Evolutionary conservation across 1,140 invertebrate species (phyloP).

Genomic region (Lordiphosa clarofinis): DNA sequence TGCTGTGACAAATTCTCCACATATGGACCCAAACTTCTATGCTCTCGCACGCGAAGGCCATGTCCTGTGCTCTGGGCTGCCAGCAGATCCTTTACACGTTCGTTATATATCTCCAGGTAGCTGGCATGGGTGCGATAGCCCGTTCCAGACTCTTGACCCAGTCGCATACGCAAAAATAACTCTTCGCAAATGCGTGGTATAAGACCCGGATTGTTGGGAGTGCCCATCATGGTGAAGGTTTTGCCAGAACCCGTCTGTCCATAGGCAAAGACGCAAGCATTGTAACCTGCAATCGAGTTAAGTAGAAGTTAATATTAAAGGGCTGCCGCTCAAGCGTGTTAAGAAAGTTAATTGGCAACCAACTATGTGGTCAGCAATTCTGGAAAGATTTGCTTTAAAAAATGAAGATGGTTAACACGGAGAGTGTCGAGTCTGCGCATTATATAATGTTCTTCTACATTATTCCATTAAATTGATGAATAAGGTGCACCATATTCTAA

Average conservation of each 20-base stretch:
- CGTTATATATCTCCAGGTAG: slow-evolving; percentile 96
- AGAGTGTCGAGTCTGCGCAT: background rate
- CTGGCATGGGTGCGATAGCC: slow-evolving; percentile 91
- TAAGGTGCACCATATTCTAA: too few species aligned
- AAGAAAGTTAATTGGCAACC: slow-evolving; percentile 28
- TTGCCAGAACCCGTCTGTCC: slow-evolving; percentile 92
- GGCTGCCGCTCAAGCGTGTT: slow-evolving; percentile 30
- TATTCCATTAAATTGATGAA: too few species aligned
- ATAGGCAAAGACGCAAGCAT: slow-evolving; percentile 98
- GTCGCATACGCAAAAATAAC: slow-evolving; percentile 87
- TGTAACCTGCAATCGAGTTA: slow-evolving; percentile 86
- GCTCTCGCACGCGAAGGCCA: slow-evolving; percentile 92
- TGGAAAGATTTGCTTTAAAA: background rate
- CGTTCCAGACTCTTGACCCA: slow-evolving; percentile 89
- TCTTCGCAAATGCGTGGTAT: slow-evolving; percentile 93
- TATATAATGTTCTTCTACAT: too few species aligned
- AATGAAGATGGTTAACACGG: background rate
- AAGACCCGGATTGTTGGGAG: slow-evolving; percentile 88
- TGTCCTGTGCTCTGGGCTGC: slow-evolving; percentile 85
- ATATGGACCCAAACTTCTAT: slow-evolving; percentile 94
- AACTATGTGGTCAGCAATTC: slow-evolving; percentile 8
- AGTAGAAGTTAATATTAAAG: slow-evolving; percentile 17
- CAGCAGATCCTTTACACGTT: slow-evolving; percentile 92
- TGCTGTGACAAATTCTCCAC: slow-evolving; percentile 94
- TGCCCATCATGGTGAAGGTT: slow-evolving; percentile 99